phyloP scores from a whole-genome alignment of 1,140 invertebrate species.

The Stegodyphus mimosarum region DNA sequence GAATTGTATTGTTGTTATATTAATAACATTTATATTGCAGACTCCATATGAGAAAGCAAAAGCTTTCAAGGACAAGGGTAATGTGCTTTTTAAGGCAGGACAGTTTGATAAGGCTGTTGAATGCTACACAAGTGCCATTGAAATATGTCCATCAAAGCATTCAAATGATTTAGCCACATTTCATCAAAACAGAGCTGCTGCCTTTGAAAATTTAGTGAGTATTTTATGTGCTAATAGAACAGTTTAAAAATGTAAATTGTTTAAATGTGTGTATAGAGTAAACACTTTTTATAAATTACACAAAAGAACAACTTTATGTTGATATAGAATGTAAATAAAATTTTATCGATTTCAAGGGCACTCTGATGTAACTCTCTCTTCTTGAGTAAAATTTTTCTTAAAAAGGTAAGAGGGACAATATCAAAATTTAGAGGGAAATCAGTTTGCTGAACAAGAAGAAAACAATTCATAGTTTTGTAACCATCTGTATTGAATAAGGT shows the following conservation, averaged over 20 bases:
- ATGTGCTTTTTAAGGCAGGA: slow-evolving; percentile 84
- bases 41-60: slow-evolving; percentile 78
- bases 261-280: not conserved
- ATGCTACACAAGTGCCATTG: slow-evolving; percentile 89
- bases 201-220: slow-evolving; percentile 87
- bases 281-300: not conserved
- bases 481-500: too few relatives aligned
- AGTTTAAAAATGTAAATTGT: not conserved
- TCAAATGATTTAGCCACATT: slow-evolving; percentile 84
- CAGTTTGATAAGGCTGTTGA: slow-evolving; percentile 89
- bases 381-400: too few relatives aligned
- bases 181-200: slow-evolving; percentile 95
- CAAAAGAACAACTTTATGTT: too few relatives aligned
- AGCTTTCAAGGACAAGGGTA: slow-evolving; percentile 86
- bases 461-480: too few relatives aligned
- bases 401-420: too few relatives aligned
- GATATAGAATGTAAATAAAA: too few relatives aligned
- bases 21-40: slow-evolving; percentile 65
- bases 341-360: too few relatives aligned
- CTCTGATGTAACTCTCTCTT: too few relatives aligned
- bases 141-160: slow-evolving; percentile 81
- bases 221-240: not conserved
- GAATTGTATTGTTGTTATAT: not conserved
- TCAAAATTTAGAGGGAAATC: too few relatives aligned
- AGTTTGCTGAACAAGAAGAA: too few relatives aligned